Percentiles rank a stretch among this genome's conserved stretches.
Evolutionary conservation across 2,797 vertebrate genomes (phyloP).

Genomic region (Pseudopleuronectes americanus): DNA sequence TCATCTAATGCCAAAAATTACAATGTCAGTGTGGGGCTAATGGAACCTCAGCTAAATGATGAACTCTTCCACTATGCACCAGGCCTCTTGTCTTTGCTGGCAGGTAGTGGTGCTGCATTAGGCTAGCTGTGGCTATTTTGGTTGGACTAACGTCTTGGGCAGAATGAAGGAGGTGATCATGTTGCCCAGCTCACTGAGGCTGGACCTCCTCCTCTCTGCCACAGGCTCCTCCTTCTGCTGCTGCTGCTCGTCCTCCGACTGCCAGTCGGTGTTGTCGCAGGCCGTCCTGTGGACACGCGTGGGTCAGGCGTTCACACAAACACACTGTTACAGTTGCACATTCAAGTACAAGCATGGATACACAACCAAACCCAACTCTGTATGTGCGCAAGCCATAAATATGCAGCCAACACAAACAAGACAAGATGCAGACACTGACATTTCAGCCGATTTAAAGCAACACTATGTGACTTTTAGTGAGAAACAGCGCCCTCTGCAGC

Average conservation of each 20-base stretch:
- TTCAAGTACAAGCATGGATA: slow-evolving; percentile 35
- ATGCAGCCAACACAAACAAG: slow-evolving; percentile 27
- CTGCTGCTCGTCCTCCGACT: slow-evolving; percentile 74
- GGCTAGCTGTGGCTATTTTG: slow-evolving; percentile 30
- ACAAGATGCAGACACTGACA: background rate
- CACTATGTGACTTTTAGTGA: too few species aligned
- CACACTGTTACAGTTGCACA: slow-evolving; percentile 44
- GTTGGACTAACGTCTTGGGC: slow-evolving; percentile 84
- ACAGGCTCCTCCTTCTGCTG: slow-evolving; percentile 60
- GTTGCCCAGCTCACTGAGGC: slow-evolving; percentile 87
- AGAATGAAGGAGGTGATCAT: slow-evolving; percentile 80
- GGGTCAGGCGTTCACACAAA: slow-evolving; percentile 69
- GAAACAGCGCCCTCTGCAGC: too few species aligned
- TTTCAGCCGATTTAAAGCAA: background rate
- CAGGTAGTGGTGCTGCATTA: slow-evolving; percentile 45
- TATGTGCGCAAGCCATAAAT: slow-evolving; percentile 49
- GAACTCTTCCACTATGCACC: slow-evolving; percentile 56
- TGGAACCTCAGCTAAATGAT: slow-evolving; percentile 62
- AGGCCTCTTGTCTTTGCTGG: slow-evolving; percentile 35
- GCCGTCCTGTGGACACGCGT: slow-evolving; percentile 66
- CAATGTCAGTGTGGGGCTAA: background rate
- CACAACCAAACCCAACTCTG: slow-evolving; percentile 16
- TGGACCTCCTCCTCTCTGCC: slow-evolving; percentile 82
- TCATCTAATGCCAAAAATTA: background rate
- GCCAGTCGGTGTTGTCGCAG: slow-evolving; percentile 63